A percentile compares a stretch with the other conserved stretches of the same genome.
These are phyloP conservation scores for Lagodon rhomboides DNA, from an alignment of 2,797 vertebrate genomes.

Conservation along the genomic window DNA sequence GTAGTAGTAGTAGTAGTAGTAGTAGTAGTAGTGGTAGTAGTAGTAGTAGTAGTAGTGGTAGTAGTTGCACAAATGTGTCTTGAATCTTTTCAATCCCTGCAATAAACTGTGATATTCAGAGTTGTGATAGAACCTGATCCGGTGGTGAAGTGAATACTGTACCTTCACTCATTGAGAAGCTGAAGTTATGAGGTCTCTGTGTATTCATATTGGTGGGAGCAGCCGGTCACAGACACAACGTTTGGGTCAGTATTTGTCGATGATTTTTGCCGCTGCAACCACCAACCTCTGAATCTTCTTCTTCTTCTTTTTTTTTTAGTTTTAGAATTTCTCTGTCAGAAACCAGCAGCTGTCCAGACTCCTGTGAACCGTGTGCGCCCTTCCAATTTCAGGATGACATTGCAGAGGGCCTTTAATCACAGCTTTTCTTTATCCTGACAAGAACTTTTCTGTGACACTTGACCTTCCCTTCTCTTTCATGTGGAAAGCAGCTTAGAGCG, in stretches of 20 bases:
- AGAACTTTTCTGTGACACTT: slow-evolving; percentile 36
- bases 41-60: no score
- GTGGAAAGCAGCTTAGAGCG: slow-evolving; percentile 44
- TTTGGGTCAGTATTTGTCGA: slow-evolving; percentile 9
- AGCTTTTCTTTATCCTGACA: slow-evolving; percentile 32
- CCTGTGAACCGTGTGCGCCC: background rate
- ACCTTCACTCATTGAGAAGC: background rate
- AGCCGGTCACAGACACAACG: background rate
- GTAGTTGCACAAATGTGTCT: background rate
- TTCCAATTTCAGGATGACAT: slow-evolving; percentile 7
- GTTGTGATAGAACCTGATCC: background rate
- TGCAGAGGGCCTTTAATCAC: slow-evolving; percentile 45
- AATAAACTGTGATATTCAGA: background rate
- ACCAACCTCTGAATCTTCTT: background rate
- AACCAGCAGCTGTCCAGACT: background rate
- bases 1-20: no score
- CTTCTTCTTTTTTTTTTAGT: background rate
- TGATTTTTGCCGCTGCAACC: background rate
- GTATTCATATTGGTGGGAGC: background rate
- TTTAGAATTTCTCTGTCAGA: background rate
- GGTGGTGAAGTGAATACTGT: background rate
- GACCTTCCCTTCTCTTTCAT: slow-evolving; percentile 46
- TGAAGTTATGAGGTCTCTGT: background rate
- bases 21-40: no score
- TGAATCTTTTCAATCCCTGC: background rate